Evolutionary conservation across 2,888 invertebrate genomes (phyloP).

Genomic region (Apocheima hispidaria): DNA sequence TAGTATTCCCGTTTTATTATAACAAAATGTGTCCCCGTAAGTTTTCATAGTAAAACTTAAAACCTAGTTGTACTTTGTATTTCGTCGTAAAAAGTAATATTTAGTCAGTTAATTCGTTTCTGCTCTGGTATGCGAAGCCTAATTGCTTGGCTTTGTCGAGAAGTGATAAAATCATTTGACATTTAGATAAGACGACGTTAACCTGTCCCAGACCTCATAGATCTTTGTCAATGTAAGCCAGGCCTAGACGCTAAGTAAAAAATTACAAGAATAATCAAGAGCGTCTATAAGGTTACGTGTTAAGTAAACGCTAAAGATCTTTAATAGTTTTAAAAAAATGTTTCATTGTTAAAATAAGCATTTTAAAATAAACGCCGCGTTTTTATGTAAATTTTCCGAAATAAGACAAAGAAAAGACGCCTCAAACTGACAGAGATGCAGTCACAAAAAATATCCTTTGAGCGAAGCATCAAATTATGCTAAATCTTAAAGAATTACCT

Average conservation of each 20-base stretch:
- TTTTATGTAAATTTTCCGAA: neutral
- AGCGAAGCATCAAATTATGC: too few relatives aligned
- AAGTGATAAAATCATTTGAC: conserved; percentile 30
- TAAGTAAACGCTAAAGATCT: too few relatives aligned
- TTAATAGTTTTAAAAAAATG: too few relatives aligned
- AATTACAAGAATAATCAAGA: too few relatives aligned
- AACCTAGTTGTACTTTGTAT: neutral
- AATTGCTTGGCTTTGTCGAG: conserved; percentile 18
- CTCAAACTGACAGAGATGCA: too few relatives aligned
- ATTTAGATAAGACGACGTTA: conserved; percentile 17
- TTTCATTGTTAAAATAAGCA: neutral
- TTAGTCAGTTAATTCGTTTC: neutral
- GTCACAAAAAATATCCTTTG: too few relatives aligned
- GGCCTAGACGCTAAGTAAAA: neutral
- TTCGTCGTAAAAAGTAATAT: neutral
- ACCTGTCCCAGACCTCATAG: conserved; percentile 11
- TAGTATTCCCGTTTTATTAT: neutral
- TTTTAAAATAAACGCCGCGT: neutral
- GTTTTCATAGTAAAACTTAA: neutral
- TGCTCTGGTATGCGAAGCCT: conserved; percentile 7
- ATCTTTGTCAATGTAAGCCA: conserved; percentile 28
- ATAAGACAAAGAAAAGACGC: neutral
- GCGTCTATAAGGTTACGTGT: too few relatives aligned
- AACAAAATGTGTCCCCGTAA: neutral
- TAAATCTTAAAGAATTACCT: too few relatives aligned